Percentiles rank a stretch among this genome's conserved stretches.
These are phyloP conservation scores for Nemopilema nomurai DNA, from an alignment of 30 jellyfish, hydroid and myxozoan genomes.

Conservation along the genomic window DNA sequence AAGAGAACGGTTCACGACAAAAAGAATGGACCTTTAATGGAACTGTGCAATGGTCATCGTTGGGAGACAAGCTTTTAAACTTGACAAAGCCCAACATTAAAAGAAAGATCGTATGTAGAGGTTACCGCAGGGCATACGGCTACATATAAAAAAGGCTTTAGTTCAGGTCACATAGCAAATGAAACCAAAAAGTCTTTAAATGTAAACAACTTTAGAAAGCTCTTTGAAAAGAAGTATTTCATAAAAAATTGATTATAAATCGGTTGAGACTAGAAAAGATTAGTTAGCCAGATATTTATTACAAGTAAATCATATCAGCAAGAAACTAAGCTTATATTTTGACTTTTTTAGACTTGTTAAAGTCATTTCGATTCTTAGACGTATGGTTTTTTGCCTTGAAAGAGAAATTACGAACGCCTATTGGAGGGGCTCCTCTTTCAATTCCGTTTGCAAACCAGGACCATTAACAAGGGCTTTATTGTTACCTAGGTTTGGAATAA, in stretches of 20 bases:
- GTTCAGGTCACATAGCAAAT: neutral
- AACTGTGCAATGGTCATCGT: neutral
- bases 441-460: neutral
- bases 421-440: neutral
- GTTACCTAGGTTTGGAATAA: no score
- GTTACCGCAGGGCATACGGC: neutral
- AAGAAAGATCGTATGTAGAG: neutral
- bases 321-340: neutral
- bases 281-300: neutral
- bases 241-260: neutral
- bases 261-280: neutral
- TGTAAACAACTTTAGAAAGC: neutral
- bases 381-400: neutral
- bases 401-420: neutral
- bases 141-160: neutral
- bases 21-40: no score
- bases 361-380: neutral
- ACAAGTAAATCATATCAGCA: neutral
- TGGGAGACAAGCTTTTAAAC: no score
- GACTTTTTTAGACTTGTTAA: neutral
- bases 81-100: neutral
- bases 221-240: neutral
- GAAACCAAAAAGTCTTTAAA: neutral
- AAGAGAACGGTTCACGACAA: no score
- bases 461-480: no score